Base-by-base conservation (phyloP, 37 sponge, comb jelly and placozoan species). In the Mnemiopsis leidyi region DNA sequence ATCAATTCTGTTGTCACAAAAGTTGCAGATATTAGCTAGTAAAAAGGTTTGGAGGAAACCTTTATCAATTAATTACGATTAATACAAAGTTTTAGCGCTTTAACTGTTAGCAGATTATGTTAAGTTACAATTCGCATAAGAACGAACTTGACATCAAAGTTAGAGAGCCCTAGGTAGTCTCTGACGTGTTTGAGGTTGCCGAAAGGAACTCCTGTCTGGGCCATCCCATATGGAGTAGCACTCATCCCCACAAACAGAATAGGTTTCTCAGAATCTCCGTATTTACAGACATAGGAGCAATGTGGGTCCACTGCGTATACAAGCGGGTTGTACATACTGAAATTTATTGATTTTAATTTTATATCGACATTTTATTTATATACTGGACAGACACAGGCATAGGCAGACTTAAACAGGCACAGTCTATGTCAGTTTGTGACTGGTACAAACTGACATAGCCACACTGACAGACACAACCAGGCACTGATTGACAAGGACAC, bases 211-310 rank as follows among this genome's bases (percentile, higher is more conserved):
- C 97, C 97, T 93, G 94, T 97, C 69, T 95, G 97, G 28, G 97
- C 97, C 97, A 97, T 97, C 68, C 97, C 97, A 93, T 94, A 97
- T 23, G 97, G 97, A 0, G 96, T 96, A 0, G 97, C 96, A 93
- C 96, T 97, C 97, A 97, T 97, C 1, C 97, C 97, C 0, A 97
- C 30, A 71, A 97, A 95, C 34, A 97, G 93, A 0, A 97, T 48
- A 37, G 83, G 93, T 93, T 96, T 97, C 23, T 39, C 92, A 0
- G 93, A 33, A 25, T 94, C 93, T 0, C 93, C 97, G 93, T 95
- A 95, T 73, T 69, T 92, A 31, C 92, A 68, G 9, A 97, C 95
- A 73, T 76, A 97, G 71, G 75, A 38, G 21, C 61, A 77, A 77
- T 97, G 97, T 0, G 97, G 90, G 40, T 94, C 94, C 1, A 76